Evolutionary conservation across 1,140 invertebrate species (phyloP).

Genomic region (Apis cerana): DNA sequence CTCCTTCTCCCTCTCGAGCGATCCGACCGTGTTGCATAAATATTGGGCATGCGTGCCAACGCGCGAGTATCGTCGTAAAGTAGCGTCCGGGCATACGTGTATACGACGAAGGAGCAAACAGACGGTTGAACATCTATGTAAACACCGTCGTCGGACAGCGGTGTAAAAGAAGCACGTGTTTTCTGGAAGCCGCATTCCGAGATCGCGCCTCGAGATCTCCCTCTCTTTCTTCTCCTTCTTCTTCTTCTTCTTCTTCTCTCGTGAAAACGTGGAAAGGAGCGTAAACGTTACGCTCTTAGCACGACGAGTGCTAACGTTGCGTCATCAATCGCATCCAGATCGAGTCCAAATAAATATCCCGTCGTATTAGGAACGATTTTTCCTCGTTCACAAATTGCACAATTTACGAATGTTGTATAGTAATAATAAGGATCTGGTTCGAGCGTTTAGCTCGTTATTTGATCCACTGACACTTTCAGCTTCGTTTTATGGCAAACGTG

Average conservation of each 20-base stretch:
- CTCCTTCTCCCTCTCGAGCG: neutral
- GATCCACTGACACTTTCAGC: too few species aligned
- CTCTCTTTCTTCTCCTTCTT: too few species aligned
- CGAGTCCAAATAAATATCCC: neutral
- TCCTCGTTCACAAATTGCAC: too few species aligned
- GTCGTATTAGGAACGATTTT: too few species aligned
- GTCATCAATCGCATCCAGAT: constrained; percentile 33
- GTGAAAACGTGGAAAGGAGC: neutral
- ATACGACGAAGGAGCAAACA: constrained; percentile 52
- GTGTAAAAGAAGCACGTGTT: constrained; percentile 55
- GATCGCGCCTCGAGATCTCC: too few species aligned
- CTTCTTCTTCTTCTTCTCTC: too few species aligned
- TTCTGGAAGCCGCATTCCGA: constrained; percentile 40
- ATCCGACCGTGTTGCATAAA: constrained; percentile 40
- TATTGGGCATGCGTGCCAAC: constrained; percentile 45
- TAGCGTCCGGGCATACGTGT: constrained; percentile 26
- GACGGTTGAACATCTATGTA: constrained; percentile 59
- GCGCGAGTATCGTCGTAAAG: constrained; percentile 46
- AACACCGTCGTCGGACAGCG: constrained; percentile 51
- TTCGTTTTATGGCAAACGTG: too few species aligned
- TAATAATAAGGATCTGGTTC: too few species aligned
- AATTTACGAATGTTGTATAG: too few species aligned
- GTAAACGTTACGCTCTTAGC: constrained; percentile 26
- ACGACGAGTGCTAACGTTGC: neutral
- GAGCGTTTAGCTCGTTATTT: too few species aligned